Conservation (phyloP, 2,113 vertebrate genomes). For the Pampusana beccarii region DNA sequence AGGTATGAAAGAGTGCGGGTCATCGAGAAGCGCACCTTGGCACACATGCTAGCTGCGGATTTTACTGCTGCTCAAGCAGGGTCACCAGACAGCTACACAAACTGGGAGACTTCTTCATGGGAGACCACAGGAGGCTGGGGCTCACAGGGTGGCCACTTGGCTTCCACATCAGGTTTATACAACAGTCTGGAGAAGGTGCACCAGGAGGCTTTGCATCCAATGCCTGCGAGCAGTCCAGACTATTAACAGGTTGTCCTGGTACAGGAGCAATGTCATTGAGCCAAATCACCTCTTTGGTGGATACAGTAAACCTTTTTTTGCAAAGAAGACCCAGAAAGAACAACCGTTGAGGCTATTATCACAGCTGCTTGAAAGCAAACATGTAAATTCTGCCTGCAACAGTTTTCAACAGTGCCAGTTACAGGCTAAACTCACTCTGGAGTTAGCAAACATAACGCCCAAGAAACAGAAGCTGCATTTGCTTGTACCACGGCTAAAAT, state of each 20-base stretch:
- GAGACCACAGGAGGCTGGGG: neutral
- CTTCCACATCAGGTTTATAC: neutral
- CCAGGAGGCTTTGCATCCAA: neutral
- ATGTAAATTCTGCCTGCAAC: slow-evolving; percentile 16
- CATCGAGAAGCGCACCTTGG: neutral
- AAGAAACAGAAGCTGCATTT: slow-evolving; percentile 52
- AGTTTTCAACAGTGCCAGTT: slow-evolving; percentile 24
- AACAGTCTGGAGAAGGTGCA: neutral
- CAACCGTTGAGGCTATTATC: slow-evolving; percentile 45
- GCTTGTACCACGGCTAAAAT: slow-evolving; percentile 35
- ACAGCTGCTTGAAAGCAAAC: slow-evolving; percentile 42
- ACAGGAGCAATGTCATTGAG: neutral
- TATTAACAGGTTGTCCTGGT: neutral
- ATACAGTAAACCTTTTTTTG: neutral
- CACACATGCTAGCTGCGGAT: neutral
- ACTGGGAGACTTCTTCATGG: neutral
- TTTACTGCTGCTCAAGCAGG: neutral
- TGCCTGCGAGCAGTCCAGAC: fast-evolving
- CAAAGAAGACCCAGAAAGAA: slow-evolving; percentile 17
- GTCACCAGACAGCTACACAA: neutral
- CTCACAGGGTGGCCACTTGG: neutral
- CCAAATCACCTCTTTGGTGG: neutral
- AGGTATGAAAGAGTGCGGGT: neutral
- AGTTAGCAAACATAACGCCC: slow-evolving; percentile 60
- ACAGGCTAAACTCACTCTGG: slow-evolving; percentile 24